These are phyloP conservation scores for Scomber colias DNA, from an alignment of 2,113 vertebrate species.

Conservation along the genomic window DNA sequence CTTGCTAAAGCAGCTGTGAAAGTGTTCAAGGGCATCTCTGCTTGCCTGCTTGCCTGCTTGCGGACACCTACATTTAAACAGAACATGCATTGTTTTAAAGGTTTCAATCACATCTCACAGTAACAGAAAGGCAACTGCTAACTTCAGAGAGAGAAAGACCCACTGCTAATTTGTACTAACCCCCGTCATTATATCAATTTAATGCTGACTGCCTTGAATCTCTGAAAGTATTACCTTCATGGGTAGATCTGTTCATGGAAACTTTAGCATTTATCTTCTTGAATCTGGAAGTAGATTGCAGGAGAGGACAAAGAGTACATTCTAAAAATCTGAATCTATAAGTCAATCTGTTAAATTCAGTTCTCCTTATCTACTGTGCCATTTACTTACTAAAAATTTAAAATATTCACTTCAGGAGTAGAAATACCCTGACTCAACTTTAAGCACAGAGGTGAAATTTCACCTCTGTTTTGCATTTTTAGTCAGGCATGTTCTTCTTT, in stretches of 20 bases:
- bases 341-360: not conserved
- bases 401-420: not conserved
- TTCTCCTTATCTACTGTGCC: not conserved
- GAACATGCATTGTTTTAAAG: not conserved
- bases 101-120: not conserved
- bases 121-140: not conserved
- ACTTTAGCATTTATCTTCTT: no score
- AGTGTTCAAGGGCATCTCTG: constrained; percentile 25
- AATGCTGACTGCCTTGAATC: no score
- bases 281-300: not conserved
- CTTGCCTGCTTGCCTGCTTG: constrained; percentile 2
- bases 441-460: constrained; percentile 16
- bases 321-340: not conserved
- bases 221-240: no score
- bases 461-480: constrained; percentile 39
- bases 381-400: not conserved
- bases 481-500: constrained; percentile 16
- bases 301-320: not conserved
- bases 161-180: no score
- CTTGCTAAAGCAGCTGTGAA: constrained; percentile 9
- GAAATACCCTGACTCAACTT: constrained; percentile 33
- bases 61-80: not conserved
- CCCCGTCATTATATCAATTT: no score
- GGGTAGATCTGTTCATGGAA: no score
- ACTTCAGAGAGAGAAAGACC: not conserved